Evolutionary conservation across 2,888 invertebrate genomes (phyloP).

Genomic region (Platerodrilus igneus): DNA sequence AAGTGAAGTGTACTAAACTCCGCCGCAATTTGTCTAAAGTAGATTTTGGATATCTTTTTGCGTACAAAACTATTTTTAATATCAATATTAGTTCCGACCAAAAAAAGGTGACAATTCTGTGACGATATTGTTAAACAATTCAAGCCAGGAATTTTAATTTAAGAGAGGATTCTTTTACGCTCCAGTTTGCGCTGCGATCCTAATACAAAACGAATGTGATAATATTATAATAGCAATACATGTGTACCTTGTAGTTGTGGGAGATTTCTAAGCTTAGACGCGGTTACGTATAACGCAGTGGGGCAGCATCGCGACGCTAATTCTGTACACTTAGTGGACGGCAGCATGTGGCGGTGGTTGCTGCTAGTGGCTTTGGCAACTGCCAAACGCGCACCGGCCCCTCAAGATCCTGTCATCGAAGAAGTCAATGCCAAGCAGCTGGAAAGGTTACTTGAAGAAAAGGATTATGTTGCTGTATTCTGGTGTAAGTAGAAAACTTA

Average conservation of each 20-base stretch:
- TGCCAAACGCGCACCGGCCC: constrained; percentile 44
- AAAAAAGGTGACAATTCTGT: no score
- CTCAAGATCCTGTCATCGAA: constrained; percentile 73
- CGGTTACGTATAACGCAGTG: constrained; percentile 32
- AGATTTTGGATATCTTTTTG: no score
- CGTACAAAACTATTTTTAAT: no score
- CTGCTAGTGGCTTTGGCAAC: constrained; percentile 54
- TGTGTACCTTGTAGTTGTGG: constrained; percentile 25
- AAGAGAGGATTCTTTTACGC: no score
- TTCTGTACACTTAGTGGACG: constrained; percentile 41
- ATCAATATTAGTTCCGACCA: no score
- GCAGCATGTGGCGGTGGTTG: constrained; percentile 51
- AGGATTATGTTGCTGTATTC: constrained; percentile 92
- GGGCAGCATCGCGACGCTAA: constrained; percentile 40
- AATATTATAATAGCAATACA: no score
- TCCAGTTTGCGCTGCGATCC: no score
- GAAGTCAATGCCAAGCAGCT: constrained; percentile 90
- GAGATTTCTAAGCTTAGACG: constrained; percentile 21
- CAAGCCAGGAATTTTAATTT: no score
- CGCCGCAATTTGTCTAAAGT: no score
- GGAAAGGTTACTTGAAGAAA: constrained; percentile 82
- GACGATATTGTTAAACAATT: no score
- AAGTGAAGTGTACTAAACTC: no score
- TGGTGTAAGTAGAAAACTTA: constrained; percentile 99
- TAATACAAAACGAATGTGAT: no score